These are phyloP conservation scores for Eupsittula cactorum DNA, from an alignment of 2,113 vertebrate genomes.

Conservation along the genomic window DNA sequence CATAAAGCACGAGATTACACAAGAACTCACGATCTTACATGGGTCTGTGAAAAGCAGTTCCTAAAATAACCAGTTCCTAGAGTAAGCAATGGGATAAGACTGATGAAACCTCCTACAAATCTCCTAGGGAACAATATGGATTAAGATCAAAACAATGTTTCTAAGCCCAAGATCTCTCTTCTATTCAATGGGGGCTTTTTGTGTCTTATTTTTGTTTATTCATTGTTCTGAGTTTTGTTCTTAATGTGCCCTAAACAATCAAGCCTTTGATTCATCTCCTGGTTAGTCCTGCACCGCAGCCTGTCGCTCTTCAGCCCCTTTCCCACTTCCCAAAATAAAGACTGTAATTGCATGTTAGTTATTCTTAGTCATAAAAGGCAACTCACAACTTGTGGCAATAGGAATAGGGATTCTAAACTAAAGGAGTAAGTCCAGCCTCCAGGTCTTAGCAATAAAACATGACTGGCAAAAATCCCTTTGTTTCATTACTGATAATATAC, in stretches of 20 bases:
- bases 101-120: not conserved
- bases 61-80: slow-evolving; percentile 9
- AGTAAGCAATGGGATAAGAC: not conserved
- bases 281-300: not conserved
- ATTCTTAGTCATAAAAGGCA: not conserved
- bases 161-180: not conserved
- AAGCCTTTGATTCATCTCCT: not conserved
- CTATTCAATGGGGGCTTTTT: not conserved
- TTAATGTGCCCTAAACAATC: not conserved
- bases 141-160: not conserved
- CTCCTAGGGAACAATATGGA: not conserved
- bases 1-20: not conserved
- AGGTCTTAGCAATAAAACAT: not conserved
- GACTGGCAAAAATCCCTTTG: not conserved
- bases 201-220: not conserved
- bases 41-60: not conserved
- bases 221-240: not conserved
- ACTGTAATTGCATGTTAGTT: not conserved
- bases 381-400: not conserved
- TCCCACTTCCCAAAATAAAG: not conserved
- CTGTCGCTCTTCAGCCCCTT: rapidly evolving
- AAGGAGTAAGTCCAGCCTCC: not conserved
- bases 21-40: not conserved
- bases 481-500: not conserved
- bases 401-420: not conserved